Percentiles rank a stretch among this genome's conserved stretches.
These are phyloP conservation scores for Pyrgilauda ruficollis DNA, from an alignment of 2,113 vertebrate genomes.

Conservation along the genomic window DNA sequence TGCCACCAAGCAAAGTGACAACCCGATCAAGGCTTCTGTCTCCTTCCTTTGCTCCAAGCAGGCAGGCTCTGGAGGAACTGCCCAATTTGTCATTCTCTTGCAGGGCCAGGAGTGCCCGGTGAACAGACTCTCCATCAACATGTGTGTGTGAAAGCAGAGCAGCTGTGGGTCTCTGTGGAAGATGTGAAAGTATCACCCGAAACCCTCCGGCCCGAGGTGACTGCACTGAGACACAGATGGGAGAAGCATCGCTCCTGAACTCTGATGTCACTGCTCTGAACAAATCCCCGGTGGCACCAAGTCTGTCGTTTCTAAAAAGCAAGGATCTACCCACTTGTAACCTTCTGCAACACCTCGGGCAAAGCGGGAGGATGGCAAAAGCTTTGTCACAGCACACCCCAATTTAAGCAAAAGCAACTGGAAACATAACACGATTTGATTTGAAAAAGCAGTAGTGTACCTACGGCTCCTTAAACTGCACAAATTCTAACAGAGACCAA, in stretches of 20 bases:
- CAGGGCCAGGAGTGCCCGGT: neutral
- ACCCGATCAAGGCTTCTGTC: rapidly evolving
- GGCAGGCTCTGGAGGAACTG: neutral
- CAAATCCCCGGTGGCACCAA: neutral
- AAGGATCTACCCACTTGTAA: neutral
- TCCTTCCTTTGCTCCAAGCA: neutral
- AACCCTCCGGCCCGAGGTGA: neutral
- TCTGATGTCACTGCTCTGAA: neutral
- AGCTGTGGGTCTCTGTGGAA: neutral
- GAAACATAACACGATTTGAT: rapidly evolving
- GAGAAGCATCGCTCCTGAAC: neutral
- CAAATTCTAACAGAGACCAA: neutral
- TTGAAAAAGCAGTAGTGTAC: neutral
- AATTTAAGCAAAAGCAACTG: neutral
- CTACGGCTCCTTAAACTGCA: neutral
- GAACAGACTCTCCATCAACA: neutral
- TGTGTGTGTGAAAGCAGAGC: neutral
- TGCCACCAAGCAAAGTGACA: neutral
- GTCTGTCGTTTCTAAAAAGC: neutral
- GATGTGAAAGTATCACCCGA: neutral
- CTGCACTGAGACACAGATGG: neutral
- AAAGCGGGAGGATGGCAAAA: rapidly evolving
- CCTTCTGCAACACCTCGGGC: neutral
- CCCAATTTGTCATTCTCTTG: neutral
- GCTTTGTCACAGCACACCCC: neutral